phyloP scores from a whole-genome alignment of 2,888 invertebrate species.

The Melinopterus prodromus region DNA sequence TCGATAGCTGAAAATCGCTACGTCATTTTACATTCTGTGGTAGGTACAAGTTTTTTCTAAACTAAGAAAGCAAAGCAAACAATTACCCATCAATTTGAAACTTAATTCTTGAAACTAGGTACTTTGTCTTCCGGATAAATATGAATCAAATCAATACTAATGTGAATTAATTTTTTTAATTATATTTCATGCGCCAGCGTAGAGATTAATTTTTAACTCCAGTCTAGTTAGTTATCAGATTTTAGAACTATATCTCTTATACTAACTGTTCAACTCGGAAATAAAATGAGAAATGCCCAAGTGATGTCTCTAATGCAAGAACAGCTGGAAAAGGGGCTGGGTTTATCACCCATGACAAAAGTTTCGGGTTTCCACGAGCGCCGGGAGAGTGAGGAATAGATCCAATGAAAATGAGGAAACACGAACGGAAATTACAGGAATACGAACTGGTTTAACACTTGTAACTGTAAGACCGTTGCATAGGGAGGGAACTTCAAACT shows the following conservation, averaged over 20 bases:
- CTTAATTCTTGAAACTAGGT: too few relatives aligned
- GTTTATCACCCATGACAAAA: background rate
- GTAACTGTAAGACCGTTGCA: background rate
- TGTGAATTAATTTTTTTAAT: background rate
- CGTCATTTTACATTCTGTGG: too few relatives aligned
- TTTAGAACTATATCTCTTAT: background rate
- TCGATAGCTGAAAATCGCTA: too few relatives aligned
- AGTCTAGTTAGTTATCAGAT: background rate
- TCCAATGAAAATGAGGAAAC: constrained; percentile 4
- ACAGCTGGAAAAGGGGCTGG: background rate
- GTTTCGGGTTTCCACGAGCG: background rate
- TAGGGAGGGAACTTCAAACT: background rate
- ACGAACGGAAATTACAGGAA: background rate
- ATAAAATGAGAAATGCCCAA: background rate
- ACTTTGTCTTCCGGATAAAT: too few relatives aligned
- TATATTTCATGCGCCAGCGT: background rate
- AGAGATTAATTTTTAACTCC: background rate
- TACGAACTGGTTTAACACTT: background rate
- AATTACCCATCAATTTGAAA: too few relatives aligned
- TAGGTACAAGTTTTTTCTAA: too few relatives aligned
- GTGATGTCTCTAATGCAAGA: background rate
- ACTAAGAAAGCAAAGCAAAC: too few relatives aligned
- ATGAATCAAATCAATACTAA: too few relatives aligned
- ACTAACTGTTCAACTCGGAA: background rate
- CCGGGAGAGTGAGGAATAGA: background rate